Evolutionary conservation across 2,113 vertebrate species (phyloP).

Genomic region (Neoarius graeffei): DNA sequence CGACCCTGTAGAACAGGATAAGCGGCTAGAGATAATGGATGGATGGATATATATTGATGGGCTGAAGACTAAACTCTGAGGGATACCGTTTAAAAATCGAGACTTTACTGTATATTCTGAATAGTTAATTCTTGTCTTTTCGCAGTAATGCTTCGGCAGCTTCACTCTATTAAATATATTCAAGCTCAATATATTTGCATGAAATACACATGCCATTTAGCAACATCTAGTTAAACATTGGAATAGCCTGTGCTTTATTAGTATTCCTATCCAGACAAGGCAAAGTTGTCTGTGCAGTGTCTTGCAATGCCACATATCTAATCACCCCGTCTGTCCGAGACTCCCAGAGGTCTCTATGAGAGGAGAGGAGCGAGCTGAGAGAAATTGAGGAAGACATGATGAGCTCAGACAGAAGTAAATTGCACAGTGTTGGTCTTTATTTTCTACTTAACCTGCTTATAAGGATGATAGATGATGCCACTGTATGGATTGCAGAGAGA

Average conservation of each 20-base stretch:
- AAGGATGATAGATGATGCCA: conserved; percentile 55
- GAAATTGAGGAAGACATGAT: conserved; percentile 50
- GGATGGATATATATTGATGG: not conserved
- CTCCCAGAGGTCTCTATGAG: conserved; percentile 45
- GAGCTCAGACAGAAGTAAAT: conserved; percentile 59
- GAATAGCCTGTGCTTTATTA: conserved; percentile 15
- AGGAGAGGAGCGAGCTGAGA: conserved; percentile 21
- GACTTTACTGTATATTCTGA: too few species aligned
- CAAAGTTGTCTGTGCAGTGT: conserved; percentile 57
- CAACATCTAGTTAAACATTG: not conserved
- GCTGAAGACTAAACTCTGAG: not conserved
- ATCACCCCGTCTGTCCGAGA: conserved; percentile 57
- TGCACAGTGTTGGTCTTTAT: conserved; percentile 56
- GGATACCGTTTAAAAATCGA: not conserved
- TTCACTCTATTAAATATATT: not conserved
- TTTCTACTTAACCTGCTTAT: conserved; percentile 55
- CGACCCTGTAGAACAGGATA: too few species aligned
- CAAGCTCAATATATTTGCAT: not conserved
- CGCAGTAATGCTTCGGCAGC: not conserved
- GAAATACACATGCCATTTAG: not conserved
- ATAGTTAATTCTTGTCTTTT: too few species aligned
- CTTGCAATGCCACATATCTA: conserved; percentile 64
- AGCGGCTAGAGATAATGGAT: too few species aligned
- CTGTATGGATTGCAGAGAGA: conserved; percentile 45
- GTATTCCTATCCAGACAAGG: conserved; percentile 49